These are phyloP conservation scores for Geodia barretti DNA, from an alignment of 37 sponge, comb jelly and placozoan species.

Conservation along the genomic window DNA sequence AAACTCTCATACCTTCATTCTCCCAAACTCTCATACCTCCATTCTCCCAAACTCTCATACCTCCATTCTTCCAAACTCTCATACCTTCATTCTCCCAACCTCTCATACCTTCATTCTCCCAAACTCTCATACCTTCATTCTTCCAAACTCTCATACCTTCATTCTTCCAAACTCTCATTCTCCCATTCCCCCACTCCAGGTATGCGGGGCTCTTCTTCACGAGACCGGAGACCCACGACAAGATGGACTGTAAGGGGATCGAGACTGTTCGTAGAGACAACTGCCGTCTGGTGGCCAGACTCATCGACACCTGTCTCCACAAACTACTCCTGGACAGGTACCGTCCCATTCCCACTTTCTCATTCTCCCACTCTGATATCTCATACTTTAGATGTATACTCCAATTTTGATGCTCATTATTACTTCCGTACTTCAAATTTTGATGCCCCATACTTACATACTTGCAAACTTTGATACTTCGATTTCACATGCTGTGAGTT, in stretches of 20 bases:
- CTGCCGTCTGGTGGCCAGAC: slow-evolving; percentile 92
- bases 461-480: too few species aligned
- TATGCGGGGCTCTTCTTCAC: slow-evolving; percentile 98
- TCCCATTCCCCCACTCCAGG: too few species aligned
- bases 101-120: too few species aligned
- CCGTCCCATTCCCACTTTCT: background rate
- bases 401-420: too few species aligned
- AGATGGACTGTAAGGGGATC: slow-evolving; percentile 99
- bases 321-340: slow-evolving; percentile 92
- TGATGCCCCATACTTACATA: too few species aligned
- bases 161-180: too few species aligned
- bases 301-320: slow-evolving; percentile 89
- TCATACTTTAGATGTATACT: too few species aligned
- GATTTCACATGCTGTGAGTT: too few species aligned
- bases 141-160: too few species aligned
- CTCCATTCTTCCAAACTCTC: background rate
- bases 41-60: background rate
- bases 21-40: background rate
- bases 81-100: background rate
- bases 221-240: slow-evolving; percentile 87
- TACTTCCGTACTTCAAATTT: too few species aligned
- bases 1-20: background rate
- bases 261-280: slow-evolving; percentile 97
- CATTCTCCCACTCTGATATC: background rate
- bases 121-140: too few species aligned